Evolutionary conservation across 30 jellyfish, hydroid and myxozoan species (phyloP).

Genomic region (Rhopilema esculentum): DNA sequence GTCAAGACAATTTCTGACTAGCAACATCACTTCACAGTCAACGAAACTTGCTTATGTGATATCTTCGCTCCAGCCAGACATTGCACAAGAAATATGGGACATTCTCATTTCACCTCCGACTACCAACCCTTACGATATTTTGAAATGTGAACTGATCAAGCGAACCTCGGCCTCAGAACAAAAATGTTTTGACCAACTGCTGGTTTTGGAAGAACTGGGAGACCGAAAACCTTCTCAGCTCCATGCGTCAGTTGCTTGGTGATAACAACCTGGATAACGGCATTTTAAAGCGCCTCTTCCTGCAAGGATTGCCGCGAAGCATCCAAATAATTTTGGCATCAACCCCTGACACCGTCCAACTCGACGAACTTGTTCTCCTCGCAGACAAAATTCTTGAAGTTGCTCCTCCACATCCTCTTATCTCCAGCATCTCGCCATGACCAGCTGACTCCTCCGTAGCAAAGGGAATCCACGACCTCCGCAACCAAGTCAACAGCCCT

Average conservation of each 20-base stretch:
- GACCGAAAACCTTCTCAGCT: slow-evolving; percentile 29
- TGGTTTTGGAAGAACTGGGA: slow-evolving; percentile 18
- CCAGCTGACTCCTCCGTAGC: slow-evolving; percentile 7
- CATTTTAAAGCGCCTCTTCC: slow-evolving; percentile 10
- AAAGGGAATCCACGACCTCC: slow-evolving; percentile 1
- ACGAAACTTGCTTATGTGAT: too few species aligned
- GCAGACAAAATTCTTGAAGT: too few species aligned
- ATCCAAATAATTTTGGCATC: slow-evolving; percentile 2
- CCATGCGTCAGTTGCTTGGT: slow-evolving; percentile 22
- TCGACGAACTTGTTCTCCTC: too few species aligned
- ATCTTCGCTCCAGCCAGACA: too few species aligned
- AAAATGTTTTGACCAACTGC: slow-evolving; percentile 12
- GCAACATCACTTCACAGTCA: too few species aligned
- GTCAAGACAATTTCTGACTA: too few species aligned
- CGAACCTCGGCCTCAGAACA: slow-evolving; percentile 30
- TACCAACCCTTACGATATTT: too few species aligned
- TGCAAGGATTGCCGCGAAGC: slow-evolving; percentile 28
- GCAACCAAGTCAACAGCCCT: not conserved
- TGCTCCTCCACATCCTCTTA: not conserved
- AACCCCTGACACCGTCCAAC: too few species aligned
- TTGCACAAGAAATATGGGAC: too few species aligned
- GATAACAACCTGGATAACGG: slow-evolving; percentile 20
- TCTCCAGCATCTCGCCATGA: not conserved
- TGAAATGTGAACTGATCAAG: too few species aligned
- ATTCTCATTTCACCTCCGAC: too few species aligned